Conservation (phyloP, 1,140 invertebrate genomes). For the Manduca sexta region DNA sequence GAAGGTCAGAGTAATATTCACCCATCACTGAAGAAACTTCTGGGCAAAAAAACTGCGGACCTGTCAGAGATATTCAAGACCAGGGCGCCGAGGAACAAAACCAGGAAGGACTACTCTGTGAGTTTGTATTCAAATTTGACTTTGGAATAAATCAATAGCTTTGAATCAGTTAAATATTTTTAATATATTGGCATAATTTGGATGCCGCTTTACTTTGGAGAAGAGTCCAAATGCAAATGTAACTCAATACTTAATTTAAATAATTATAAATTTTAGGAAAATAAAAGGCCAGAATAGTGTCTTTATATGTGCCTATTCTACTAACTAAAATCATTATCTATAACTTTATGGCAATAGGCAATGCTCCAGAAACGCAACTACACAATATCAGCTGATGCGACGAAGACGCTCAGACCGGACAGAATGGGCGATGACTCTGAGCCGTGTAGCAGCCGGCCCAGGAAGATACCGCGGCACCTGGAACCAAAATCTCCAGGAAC, state of each 20-base stretch:
- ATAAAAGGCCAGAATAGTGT: too few relatives aligned
- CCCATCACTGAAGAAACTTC: conserved; percentile 80
- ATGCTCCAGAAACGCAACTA: conserved; percentile 49
- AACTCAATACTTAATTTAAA: too few relatives aligned
- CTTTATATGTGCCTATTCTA: too few relatives aligned
- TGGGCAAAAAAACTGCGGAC: conserved; percentile 74
- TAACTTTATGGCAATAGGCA: conserved; percentile 23
- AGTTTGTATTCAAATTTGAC: conserved; percentile 14
- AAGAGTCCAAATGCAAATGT: too few relatives aligned
- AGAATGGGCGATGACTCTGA: conserved; percentile 16
- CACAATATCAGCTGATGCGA: conserved; percentile 57
- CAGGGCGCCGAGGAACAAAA: conserved; percentile 60
- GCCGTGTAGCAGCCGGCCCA: conserved; percentile 24
- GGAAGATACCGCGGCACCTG: conserved; percentile 52
- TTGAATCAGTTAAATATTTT: too few relatives aligned
- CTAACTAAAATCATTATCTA: too few relatives aligned
- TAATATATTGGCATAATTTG: too few relatives aligned
- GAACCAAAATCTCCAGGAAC: conserved; percentile 44
- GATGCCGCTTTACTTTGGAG: too few relatives aligned
- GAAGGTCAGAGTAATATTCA: conserved; percentile 79
- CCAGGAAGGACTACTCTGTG: conserved; percentile 56
- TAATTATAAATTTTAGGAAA: too few relatives aligned
- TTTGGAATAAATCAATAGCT: too few relatives aligned
- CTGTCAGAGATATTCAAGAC: conserved; percentile 55
- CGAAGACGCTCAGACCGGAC: conserved; percentile 37